phyloP scores from a whole-genome alignment of 2,888 invertebrate species.

The Aphrophora alni region DNA sequence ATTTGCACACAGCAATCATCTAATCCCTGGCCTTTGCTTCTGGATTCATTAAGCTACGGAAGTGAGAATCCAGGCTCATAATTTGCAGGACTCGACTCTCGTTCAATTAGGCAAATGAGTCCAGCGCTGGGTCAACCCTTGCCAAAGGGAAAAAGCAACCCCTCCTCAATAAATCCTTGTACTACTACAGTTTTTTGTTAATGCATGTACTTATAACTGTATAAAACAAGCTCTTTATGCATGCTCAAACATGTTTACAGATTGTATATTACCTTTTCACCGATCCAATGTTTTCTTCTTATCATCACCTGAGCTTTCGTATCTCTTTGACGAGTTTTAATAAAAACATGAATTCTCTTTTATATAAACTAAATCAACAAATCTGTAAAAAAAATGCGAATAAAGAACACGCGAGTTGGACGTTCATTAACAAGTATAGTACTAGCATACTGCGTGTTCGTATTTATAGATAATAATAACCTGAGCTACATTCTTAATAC shows the following conservation, averaged over 20 bases:
- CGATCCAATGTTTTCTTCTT: background rate
- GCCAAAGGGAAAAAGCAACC: constrained; percentile 26
- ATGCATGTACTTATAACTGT: background rate
- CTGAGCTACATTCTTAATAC: too few relatives aligned
- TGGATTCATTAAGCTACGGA: constrained; percentile 43
- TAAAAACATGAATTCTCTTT: constrained; percentile 2
- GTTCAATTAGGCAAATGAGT: constrained; percentile 45
- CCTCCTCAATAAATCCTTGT: constrained; percentile 24
- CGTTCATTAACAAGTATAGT: background rate
- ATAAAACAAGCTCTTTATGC: background rate
- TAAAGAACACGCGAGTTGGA: background rate
- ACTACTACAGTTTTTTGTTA: constrained; percentile 1
- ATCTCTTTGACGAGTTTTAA: background rate
- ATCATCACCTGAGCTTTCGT: background rate
- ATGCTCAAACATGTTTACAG: background rate
- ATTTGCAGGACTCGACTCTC: constrained; percentile 33
- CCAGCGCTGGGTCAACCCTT: constrained; percentile 17
- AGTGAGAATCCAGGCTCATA: constrained; percentile 42
- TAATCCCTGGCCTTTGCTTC: constrained; percentile 37
- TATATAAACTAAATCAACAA: background rate
- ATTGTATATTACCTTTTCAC: background rate
- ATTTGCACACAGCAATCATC: constrained; percentile 37
- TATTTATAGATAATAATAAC: too few relatives aligned
- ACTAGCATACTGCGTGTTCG: background rate
- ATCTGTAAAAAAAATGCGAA: background rate